phyloP scores from a whole-genome alignment of 2,113 vertebrate species.

The Apteryx mantelli region DNA sequence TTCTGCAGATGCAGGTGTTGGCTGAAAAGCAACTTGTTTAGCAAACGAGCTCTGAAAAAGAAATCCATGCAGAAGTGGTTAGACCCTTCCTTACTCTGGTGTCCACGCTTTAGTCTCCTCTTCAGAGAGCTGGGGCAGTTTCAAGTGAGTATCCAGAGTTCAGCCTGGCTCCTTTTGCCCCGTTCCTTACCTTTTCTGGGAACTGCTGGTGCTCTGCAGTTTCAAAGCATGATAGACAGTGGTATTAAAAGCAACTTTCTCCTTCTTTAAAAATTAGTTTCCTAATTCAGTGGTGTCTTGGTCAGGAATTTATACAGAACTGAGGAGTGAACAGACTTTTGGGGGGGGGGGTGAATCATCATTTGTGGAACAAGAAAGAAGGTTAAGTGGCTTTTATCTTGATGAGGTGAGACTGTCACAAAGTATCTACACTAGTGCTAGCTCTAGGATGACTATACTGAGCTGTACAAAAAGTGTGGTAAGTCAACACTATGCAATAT shows the following conservation, averaged over 20 bases:
- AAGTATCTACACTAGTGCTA: neutral
- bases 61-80: neutral
- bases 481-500: neutral
- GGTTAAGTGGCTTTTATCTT: neutral
- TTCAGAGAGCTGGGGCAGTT: neutral
- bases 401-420: neutral
- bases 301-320: neutral
- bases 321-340: neutral
- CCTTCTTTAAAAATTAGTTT: neutral
- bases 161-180: neutral
- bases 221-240: neutral
- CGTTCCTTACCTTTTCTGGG: neutral
- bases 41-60: neutral
- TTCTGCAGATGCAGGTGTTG: neutral
- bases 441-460: neutral
- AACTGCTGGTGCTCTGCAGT: neutral
- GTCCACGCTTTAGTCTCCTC: fast-evolving
- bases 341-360: neutral
- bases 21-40: neutral
- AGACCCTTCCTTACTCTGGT: neutral
- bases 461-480: neutral
- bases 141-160: neutral
- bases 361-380: neutral
- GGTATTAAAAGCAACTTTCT: neutral
- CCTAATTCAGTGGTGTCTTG: neutral